Base-by-base conservation (phyloP, 92 coral and sea anemone genomes). In the Porites rus region DNA sequence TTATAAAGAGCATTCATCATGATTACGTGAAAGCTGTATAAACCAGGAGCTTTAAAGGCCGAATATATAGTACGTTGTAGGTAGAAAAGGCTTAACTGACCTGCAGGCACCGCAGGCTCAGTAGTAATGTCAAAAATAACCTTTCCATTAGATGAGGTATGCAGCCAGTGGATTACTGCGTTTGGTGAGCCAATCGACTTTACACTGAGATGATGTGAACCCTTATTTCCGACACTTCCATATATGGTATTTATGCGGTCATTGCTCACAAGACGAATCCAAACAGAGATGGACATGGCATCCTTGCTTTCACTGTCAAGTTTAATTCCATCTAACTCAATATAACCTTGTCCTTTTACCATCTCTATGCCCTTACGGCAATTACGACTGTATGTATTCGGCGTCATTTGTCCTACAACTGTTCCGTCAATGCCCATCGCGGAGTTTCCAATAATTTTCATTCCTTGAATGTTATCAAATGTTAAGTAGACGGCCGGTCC, bases 201-300 rank as follows among this genome's bases (percentile, higher is more conserved):
- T 28, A 85, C 72, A 18, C 68, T 69, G 19, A 94, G 74, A 58
- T 75, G 84, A 43, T 94, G 97, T 3, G 62, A 52, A 2, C 88
- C 92, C 59, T 50, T 76, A 51, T 66, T 77, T 12, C 85, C 72
- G 8, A 52, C 58, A 74, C 90, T 77, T 1, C 95, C 94, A 75
- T 92, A 94, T 46, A 94, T 79, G 14, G 90, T 74, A 56, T 89
- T 94, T 10, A 64, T 72, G 8, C 81, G 86, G 25, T 91, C 90
- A 43, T 86, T 84, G 66, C 67, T 79, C 10, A 60, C 24, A 17
- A 94, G 87, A 75, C 93, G 95, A 12, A 94, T 72, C 97, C 97
- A 94, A 46, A 85, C 88, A 9, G 92, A 86, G 61, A 94, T 87
- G 4, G 95, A 80, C 88, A 92, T 86, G 10, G 86, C 82, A 46